These are phyloP conservation scores for Drosophila pseudoananassae DNA, from an alignment of 1,140 invertebrate genomes.

Conservation along the genomic window DNA sequence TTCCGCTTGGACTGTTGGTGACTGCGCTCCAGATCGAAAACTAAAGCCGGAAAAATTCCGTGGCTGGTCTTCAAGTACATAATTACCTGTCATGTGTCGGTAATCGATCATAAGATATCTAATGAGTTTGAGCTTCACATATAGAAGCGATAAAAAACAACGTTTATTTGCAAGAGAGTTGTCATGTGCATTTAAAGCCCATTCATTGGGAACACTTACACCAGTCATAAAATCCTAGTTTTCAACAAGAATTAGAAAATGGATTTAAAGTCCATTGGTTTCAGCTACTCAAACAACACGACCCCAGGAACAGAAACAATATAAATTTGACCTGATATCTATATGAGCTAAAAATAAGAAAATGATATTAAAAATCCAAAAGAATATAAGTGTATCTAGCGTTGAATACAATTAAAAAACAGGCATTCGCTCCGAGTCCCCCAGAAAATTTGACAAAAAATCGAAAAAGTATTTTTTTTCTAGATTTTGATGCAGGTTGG, in stretches of 20 bases:
- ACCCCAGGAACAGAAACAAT: no score
- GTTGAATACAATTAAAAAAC: no score
- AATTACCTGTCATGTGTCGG: slow-evolving; percentile 27
- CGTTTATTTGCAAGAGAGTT: background rate
- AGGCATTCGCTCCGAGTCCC: no score
- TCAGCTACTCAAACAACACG: no score
- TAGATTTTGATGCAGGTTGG: no score
- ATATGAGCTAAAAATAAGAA: no score
- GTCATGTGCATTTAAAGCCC: background rate
- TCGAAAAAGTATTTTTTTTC: no score
- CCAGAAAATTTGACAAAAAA: no score
- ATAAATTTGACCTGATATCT: no score
- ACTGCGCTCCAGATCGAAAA: slow-evolving; percentile 23
- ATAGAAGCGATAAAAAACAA: background rate
- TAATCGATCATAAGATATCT: slow-evolving; percentile 69
- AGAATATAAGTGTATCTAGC: no score
- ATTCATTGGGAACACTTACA: no score
- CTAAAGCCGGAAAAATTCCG: slow-evolving; percentile 2
- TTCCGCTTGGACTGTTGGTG: slow-evolving; percentile 34
- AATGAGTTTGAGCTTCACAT: background rate
- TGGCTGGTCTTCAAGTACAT: slow-evolving; percentile 5
- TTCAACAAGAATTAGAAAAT: background rate
- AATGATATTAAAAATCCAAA: no score
- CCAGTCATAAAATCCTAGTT: background rate
- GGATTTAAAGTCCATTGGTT: background rate